A percentile compares a stretch with the other conserved stretches of the same genome.
These are phyloP conservation scores for Sphaeramia orbicularis DNA, from an alignment of 2,797 vertebrate genomes.

Conservation along the genomic window DNA sequence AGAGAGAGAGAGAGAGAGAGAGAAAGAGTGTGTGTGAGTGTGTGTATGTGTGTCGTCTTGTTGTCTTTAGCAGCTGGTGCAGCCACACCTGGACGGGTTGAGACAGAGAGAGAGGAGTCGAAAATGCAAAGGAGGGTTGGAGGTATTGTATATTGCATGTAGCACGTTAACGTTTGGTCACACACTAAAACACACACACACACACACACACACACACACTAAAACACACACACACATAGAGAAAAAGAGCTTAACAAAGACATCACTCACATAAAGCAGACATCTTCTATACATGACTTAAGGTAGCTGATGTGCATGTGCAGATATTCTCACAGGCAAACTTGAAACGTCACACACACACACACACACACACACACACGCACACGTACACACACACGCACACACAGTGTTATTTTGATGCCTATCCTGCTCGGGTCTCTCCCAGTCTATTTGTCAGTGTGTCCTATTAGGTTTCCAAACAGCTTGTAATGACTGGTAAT, in stretches of 20 bases:
- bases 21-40: constrained; percentile 26
- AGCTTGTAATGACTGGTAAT: constrained; percentile 92
- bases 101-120: constrained; percentile 45
- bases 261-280: constrained; percentile 53
- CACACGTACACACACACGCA: constrained; percentile 9
- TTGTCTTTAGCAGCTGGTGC: constrained; percentile 85
- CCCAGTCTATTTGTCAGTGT: constrained; percentile 77
- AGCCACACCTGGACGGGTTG: constrained; percentile 84
- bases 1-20: constrained; percentile 23
- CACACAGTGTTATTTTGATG: constrained; percentile 26
- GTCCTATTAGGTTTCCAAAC: constrained; percentile 90
- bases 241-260: constrained; percentile 40
- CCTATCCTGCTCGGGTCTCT: constrained; percentile 59
- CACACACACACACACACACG: constrained; percentile 8
- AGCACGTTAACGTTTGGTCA: constrained; percentile 15
- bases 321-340: constrained; percentile 52
- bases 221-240: constrained; percentile 10
- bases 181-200: constrained; percentile 18
- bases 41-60: constrained; percentile 57
- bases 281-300: constrained; percentile 47
- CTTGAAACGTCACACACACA: constrained; percentile 22
- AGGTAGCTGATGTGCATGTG: constrained; percentile 53
- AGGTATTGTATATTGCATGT: constrained; percentile 30
- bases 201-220: constrained; percentile 13
- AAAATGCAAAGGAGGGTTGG: constrained; percentile 27